Conservation (phyloP, 2,113 vertebrate genomes). For the Mystacornis crossleyi region DNA sequence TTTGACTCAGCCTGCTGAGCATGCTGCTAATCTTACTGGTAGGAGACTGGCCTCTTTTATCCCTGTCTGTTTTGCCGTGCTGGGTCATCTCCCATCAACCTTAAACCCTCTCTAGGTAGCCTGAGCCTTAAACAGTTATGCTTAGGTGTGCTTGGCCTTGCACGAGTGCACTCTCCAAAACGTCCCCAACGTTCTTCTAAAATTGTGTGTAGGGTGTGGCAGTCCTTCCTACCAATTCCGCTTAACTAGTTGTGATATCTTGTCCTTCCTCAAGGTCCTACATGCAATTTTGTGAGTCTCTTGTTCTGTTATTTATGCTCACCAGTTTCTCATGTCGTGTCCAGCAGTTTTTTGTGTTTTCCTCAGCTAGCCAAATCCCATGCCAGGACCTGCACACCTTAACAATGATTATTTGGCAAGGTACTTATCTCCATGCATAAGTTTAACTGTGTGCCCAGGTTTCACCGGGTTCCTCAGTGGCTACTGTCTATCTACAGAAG, state of each 20-base stretch:
- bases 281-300: neutral
- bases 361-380: neutral
- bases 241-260: neutral
- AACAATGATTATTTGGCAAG: neutral
- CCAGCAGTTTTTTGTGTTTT: neutral
- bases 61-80: accelerated
- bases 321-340: neutral
- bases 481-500: neutral
- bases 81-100: neutral
- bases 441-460: neutral
- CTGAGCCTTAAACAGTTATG: neutral
- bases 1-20: neutral
- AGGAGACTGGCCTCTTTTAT: neutral
- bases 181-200: accelerated
- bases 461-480: neutral
- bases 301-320: neutral
- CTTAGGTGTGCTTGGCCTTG: neutral
- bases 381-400: neutral
- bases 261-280: neutral
- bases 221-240: neutral
- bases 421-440: neutral
- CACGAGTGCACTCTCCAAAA: neutral
- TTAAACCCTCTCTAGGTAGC: neutral
- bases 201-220: neutral
- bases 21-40: neutral